phyloP scores from a whole-genome alignment of 2,113 vertebrate species.

The Anseranas semipalmata region DNA sequence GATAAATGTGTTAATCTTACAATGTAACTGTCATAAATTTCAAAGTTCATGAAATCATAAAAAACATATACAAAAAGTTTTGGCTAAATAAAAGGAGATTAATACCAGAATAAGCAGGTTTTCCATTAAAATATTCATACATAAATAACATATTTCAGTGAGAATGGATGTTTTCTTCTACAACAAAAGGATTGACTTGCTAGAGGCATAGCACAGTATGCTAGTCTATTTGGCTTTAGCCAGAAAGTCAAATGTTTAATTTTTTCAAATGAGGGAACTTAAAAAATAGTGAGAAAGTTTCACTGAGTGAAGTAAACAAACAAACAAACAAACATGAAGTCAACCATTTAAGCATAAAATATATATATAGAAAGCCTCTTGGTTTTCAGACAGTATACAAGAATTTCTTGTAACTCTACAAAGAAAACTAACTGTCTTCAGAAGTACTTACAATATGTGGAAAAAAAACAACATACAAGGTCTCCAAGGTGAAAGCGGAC shows the following conservation, averaged over 20 bases:
- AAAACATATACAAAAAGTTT: not conserved
- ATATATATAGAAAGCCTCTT: conserved; percentile 46
- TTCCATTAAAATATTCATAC: conserved; percentile 39
- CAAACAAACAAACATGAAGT: not conserved
- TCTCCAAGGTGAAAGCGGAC: conserved; percentile 3
- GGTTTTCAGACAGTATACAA: conserved; percentile 26
- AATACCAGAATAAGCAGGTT: not conserved
- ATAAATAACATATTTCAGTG: not conserved
- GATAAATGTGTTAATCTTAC: not conserved
- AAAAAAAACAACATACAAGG: not conserved
- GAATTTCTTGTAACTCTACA: conserved; percentile 1
- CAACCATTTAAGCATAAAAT: conserved; percentile 20
- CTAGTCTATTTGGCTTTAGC: not conserved
- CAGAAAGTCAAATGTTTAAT: not conserved
- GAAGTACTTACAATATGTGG: conserved; percentile 55
- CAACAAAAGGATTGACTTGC: not conserved
- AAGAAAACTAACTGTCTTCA: conserved; percentile 15
- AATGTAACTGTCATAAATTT: not conserved
- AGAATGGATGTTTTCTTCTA: not conserved
- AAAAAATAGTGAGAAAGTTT: not conserved
- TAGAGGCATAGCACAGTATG: conserved; percentile 20
- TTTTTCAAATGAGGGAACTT: not conserved
- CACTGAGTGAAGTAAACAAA: not conserved
- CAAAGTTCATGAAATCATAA: conserved; percentile 7
- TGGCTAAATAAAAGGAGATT: not conserved